Base-by-base conservation (phyloP, 2,113 vertebrate species). In the Motacilla alba region DNA sequence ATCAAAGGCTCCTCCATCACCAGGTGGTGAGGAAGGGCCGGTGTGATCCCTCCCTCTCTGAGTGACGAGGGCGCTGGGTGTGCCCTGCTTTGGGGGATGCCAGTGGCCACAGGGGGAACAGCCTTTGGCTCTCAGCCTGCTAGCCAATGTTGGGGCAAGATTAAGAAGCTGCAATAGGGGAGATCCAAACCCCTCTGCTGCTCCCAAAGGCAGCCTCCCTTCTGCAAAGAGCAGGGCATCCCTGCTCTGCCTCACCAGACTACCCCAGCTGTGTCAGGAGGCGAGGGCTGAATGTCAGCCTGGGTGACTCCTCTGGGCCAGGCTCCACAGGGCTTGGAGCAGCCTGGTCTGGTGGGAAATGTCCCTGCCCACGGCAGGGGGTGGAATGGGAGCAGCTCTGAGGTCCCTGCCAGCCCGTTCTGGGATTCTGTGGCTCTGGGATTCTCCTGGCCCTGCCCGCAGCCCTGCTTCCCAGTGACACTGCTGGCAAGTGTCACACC, bases 61-160 rank as follows among this genome's bases (percentile, higher is more conserved):
- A 69, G 44, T 67, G 59, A 55, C 0, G 1, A 67, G 74, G 1
- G 4, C 0, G 0, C 26, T 3, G 9, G 19, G 52, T 22, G 6
- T 74, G 22, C 24, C 60, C 69, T 49, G 24, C 20, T 67, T 75
- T 75, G 72, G 68, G 70, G 67, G 47, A 21, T 23, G 35, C 35
- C 78, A 16, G 19, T 49, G 69, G 66, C 50, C 78, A 75, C 55
- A 19, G 77, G 59, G 66, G 47, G 77, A 64, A 91, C 67, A 89
- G 73, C 80, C 37, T 93, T 68, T 82, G 77, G 68, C 86, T 87
- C 78, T 33, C 23, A 67, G 52, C 47, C 86, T 50, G 44, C 76
- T 16, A 50, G 73, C 47, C 76, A 70, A 14, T 78, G 56, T 67
- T 41, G 60, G 20, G 4, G n/a, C 22, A 64, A 44, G 50, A 68